Evolutionary conservation across 2,113 vertebrate species (phyloP), one percentile per base, ranked within the genome.

Genomic region (Laterallus jamaicensis): DNA sequence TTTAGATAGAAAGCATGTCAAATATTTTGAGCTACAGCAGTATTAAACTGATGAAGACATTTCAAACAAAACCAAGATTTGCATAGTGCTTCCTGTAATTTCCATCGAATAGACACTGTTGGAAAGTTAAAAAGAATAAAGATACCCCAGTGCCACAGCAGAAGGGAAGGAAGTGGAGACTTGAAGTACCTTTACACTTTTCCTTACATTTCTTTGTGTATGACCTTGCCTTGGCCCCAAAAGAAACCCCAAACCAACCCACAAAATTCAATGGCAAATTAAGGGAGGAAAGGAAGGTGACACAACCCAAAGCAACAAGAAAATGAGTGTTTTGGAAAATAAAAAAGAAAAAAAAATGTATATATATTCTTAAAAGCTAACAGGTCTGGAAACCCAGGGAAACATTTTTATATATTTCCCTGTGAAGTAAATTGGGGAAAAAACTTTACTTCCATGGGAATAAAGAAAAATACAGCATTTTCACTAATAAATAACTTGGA

Each of bases 281-380:
- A 55, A 12, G 3, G 5, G 12, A 21, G 15, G 6, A 5, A 2
- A 11, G 4, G 5, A 2, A 4, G 0, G 40, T 14, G 28, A 35
- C 8, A 69, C 2, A 19, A 55, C 3, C 1, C 3, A 19, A 29
- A 16, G 10, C 7, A 74, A 42, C 2, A 70, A 47, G 12, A 29
- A 50, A 74, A 40, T 0, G 1, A 86, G 0, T 2, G 67, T 50
- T 84, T 32, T 60, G 7, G 10, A 82, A 89, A 84, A 89, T 6
- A 3, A 70, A 86, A 5, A 42, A 31, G 3, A 76, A 75, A 64
- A 77, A 24, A 18, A 5, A 22, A 76, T 29, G 18, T 44, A 47
- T 9, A 18, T 47, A 47, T 47, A 47, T 18, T 47, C 44, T 47
- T 18, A 47, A 63, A 75, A 67, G 12, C 5, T 39, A 2, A 32